These are phyloP conservation scores for Drosophila suboccidentalis DNA, from an alignment of 2,888 invertebrate species.

Conservation along the genomic window DNA sequence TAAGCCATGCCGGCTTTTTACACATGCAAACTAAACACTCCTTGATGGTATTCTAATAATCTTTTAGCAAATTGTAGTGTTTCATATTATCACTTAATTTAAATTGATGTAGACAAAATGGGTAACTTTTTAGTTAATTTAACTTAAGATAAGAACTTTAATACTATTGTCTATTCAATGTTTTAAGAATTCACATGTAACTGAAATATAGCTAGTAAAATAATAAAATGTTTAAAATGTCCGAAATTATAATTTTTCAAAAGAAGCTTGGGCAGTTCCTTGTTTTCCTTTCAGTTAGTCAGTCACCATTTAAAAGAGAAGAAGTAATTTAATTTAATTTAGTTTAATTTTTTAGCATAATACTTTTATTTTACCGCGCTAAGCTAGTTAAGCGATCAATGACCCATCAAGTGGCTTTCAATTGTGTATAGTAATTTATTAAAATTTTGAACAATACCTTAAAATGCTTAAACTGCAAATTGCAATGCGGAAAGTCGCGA, in stretches of 20 bases:
- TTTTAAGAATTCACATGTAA: too few species aligned
- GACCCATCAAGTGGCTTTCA: conserved; percentile 1
- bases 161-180: too few species aligned
- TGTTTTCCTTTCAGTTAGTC: background rate
- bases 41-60: too few species aligned
- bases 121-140: too few species aligned
- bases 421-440: background rate
- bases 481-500: conserved; percentile 50
- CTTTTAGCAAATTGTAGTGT: too few species aligned
- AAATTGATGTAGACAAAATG: too few species aligned
- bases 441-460: background rate
- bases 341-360: too few species aligned
- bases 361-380: too few species aligned
- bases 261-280: background rate
- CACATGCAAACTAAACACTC: too few species aligned
- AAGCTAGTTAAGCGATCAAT: background rate
- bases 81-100: too few species aligned
- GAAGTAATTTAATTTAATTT: too few species aligned
- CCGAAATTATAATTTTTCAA: background rate
- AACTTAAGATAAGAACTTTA: too few species aligned
- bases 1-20: background rate
- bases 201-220: background rate
- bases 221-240: background rate
- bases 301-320: background rate
- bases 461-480: conserved; percentile 2